Conservation (phyloP, 1,140 invertebrate species). For the Zaprionus tsacasi region DNA sequence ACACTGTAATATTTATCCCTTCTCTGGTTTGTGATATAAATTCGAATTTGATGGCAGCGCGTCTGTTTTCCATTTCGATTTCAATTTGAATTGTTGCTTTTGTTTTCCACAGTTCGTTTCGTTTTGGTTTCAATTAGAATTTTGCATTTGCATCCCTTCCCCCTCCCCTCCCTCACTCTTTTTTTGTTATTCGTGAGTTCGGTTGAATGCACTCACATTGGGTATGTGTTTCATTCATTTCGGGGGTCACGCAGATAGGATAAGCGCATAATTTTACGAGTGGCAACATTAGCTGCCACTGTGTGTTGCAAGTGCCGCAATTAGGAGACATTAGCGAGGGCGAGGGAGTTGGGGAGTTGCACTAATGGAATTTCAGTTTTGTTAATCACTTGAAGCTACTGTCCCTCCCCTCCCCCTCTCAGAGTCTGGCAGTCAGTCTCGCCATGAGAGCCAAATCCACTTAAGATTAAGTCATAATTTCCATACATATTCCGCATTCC, state of each 20-base stretch:
- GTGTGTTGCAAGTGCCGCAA: conserved; percentile 25
- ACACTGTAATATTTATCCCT: neutral
- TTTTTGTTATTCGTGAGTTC: neutral
- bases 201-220: neutral
- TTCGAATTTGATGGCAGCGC: neutral
- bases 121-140: neutral
- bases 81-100: conserved; percentile 6
- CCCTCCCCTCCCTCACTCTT: no score
- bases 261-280: conserved; percentile 53
- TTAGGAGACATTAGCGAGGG: conserved; percentile 45
- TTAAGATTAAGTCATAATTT: conserved; percentile 76
- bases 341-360: conserved; percentile 27
- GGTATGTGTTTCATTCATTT: neutral
- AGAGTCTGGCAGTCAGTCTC: neutral
- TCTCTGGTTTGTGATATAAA: neutral
- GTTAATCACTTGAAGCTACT: conserved; percentile 33
- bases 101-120: neutral
- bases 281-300: conserved; percentile 46
- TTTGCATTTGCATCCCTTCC: neutral
- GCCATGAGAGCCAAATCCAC: conserved; percentile 67
- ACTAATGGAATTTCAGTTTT: conserved; percentile 49
- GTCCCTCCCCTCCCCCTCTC: no score
- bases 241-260: conserved; percentile 37
- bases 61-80: neutral
- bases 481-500: conserved; percentile 6